These are phyloP conservation scores for Rosalia funebris DNA, from an alignment of 2,888 invertebrate genomes.

Conservation along the genomic window DNA sequence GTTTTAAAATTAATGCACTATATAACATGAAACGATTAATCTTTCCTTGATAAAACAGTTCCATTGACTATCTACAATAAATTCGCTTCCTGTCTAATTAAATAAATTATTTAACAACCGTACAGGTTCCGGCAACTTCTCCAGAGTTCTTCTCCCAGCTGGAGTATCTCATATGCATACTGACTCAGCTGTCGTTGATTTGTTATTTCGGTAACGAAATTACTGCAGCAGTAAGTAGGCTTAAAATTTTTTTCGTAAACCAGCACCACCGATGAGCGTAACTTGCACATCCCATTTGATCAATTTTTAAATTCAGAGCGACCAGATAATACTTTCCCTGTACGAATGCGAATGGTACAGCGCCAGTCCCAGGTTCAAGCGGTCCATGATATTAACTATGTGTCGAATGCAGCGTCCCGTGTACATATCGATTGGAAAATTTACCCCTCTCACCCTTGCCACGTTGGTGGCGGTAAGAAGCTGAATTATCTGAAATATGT, in stretches of 20 bases:
- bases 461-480: constrained; percentile 46
- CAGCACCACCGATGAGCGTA: neutral
- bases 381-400: constrained; percentile 49
- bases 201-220: constrained; percentile 51
- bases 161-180: constrained; percentile 42
- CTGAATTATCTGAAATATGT: too few relatives aligned
- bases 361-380: constrained; percentile 45
- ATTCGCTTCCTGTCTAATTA: too few relatives aligned
- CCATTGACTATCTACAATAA: too few relatives aligned
- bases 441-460: constrained; percentile 45
- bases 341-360: constrained; percentile 46
- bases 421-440: constrained; percentile 51
- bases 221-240: constrained; percentile 46
- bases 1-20: too few relatives aligned
- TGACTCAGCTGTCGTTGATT: constrained; percentile 43
- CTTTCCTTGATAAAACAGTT: too few relatives aligned
- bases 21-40: too few relatives aligned
- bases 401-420: constrained; percentile 46
- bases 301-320: constrained; percentile 35
- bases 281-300: neutral
- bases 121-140: constrained; percentile 43
- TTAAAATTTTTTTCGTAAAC: too few relatives aligned
- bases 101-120: too few relatives aligned
- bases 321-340: constrained; percentile 33
- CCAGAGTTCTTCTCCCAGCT: constrained; percentile 47